Percentiles rank a stretch among this genome's conserved stretches.
Conservation (phyloP, 2,888 invertebrate species). For the Pteria penguin region DNA sequence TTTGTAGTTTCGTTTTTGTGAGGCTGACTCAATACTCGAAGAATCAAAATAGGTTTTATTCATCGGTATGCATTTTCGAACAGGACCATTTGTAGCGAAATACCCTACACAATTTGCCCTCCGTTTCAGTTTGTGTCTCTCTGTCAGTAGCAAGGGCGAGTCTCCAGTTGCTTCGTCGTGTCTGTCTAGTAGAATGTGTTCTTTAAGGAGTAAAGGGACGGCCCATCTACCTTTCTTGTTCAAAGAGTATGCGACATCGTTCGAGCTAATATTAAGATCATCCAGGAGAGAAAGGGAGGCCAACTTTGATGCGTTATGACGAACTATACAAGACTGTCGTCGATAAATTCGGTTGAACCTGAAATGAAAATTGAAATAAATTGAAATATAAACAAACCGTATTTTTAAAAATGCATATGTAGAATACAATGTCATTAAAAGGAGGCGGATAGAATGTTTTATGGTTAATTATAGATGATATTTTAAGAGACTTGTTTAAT, state of each 20-base stretch:
- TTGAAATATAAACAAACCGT: too few relatives aligned
- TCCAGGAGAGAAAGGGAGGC: conserved; percentile 6
- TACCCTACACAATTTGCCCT: conserved; percentile 50
- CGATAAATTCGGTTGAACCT: conserved; percentile 25
- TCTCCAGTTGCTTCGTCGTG: conserved; percentile 43
- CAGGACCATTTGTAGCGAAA: conserved; percentile 30
- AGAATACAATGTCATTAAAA: too few relatives aligned
- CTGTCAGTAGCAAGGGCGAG: conserved; percentile 51
- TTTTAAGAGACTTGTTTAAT: too few relatives aligned
- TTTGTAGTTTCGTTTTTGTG: not conserved
- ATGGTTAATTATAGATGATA: too few relatives aligned
- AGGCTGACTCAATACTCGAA: conserved; percentile 8
- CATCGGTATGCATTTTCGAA: conserved; percentile 29
- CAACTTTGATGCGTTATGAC: conserved; percentile 8
- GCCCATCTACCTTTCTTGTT: conserved; percentile 69
- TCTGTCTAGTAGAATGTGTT: conserved; percentile 46
- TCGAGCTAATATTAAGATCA: conserved; percentile 22
- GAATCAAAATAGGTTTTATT: conserved; percentile 46
- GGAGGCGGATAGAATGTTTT: too few relatives aligned
- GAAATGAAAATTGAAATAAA: too few relatives aligned
- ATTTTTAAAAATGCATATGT: too few relatives aligned
- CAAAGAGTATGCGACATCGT: conserved; percentile 60
- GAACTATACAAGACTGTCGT: conserved; percentile 17
- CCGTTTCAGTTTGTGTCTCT: conserved; percentile 51
- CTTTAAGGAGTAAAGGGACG: conserved; percentile 56